Base-by-base conservation (phyloP, 2,888 invertebrate genomes). In the Xanthorhoe designata region DNA sequence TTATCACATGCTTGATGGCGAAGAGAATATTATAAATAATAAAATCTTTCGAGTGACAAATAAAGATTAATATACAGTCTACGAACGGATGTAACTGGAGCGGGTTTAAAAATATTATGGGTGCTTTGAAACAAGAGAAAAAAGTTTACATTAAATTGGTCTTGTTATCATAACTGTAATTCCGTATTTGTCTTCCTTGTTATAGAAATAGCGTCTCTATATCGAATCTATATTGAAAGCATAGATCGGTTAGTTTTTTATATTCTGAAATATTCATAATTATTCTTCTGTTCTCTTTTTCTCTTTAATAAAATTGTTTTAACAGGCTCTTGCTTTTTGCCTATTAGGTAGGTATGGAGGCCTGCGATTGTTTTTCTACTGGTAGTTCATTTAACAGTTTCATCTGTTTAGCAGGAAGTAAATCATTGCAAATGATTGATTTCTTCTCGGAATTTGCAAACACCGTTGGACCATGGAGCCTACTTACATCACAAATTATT, bases 401-500 rank as follows among this genome's bases (percentile, higher is more conserved):
- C 18, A 24, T 35, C 45, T 35, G 18, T 50, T 47, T 29, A 19
- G 35, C 64, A 49, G 67, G 61, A 64, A 68, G 38, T 19, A 24
- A 60, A 52, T 57, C n/a, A 57, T 51, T 38, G 18, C 3, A 54
- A 42, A 15, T 56, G 69, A 73, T 75, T 74, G 75, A 68, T 74
- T 77, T 68, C 53, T 76, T 73, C 67, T 73, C 66, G 63, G 61
- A 61, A 68, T 72, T 73, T 71, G 69, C 72, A 62, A 63, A 64
- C 73, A 69, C 73, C 74, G 75, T 76, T 77, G 73, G 78, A 76
- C 76, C 82, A 76, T 75, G 71, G 65, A 75, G 72, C 77, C 76
- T 75, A 81, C 73, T 79, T 81, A 72, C 79, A 79, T 81, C 69
- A 77, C 68, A 66, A 78, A 77, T 75, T 69, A 69, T 67, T 62